Evolutionary conservation across 2,113 vertebrate species (phyloP).

Genomic region (Solenodon paradoxus): DNA sequence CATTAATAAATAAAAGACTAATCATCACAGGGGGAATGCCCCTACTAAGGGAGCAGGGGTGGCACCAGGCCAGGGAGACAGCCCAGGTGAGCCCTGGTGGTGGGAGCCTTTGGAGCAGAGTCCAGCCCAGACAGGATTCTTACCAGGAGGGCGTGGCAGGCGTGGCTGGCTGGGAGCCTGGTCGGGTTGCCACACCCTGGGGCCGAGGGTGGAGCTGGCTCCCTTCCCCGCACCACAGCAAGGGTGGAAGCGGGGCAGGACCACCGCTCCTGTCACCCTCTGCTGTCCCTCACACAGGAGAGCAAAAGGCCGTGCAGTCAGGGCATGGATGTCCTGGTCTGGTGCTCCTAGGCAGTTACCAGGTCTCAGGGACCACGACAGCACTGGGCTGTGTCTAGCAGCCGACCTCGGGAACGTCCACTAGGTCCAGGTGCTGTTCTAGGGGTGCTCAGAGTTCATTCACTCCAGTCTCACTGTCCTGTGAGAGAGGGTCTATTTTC

Average conservation of each 20-base stretch:
- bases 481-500: neutral
- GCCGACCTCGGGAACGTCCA: neutral
- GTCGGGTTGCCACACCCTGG: too few relatives aligned
- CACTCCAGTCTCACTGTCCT: neutral
- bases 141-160: too few relatives aligned
- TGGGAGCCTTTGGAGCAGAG: neutral
- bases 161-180: too few relatives aligned
- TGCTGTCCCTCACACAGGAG: too few relatives aligned
- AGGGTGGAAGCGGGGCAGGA: too few relatives aligned
- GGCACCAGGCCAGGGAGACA: neutral
- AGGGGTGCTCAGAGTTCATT: neutral
- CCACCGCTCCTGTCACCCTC: too few relatives aligned
- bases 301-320: too few relatives aligned
- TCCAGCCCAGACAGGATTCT: too few relatives aligned
- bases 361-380: too few relatives aligned
- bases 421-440: fast-evolving
- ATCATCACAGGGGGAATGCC: too few relatives aligned
- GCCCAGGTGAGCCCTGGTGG: neutral
- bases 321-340: fast-evolving
- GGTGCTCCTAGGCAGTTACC: fast-evolving
- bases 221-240: too few relatives aligned
- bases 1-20: neutral
- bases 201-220: too few relatives aligned
- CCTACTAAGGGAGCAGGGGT: neutral
- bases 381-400: fast-evolving